Evolutionary conservation across 2,888 invertebrate genomes (phyloP), one percentile per base, ranked within the genome.

Genomic region (Morpho deidamia): DNA sequence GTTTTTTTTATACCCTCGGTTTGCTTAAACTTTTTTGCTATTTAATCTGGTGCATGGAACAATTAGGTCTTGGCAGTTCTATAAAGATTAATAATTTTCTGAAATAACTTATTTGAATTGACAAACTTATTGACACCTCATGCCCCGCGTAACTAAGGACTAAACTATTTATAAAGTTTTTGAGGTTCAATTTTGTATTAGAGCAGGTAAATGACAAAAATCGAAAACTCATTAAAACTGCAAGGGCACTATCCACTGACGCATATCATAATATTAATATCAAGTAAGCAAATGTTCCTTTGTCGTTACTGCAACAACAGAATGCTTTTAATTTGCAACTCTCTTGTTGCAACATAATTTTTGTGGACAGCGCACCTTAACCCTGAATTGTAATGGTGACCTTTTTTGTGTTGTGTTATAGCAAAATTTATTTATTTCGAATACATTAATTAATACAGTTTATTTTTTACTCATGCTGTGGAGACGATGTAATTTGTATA

Each of bases 391-490:
- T 79, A 85, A 84, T 85, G 76, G 87, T 88, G 88, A 81, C 87
- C 88, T 89, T 86, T 37, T 85, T 76, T 78, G 55, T 82, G 79
- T 83, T 61, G 78, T 69, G 70, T 71, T 66, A 65, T 73, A 72
- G 67, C 72, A 63, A 75, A 79, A 79, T 77, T 81, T 73, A 79
- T 77, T 79, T 78, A 79, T 79, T 72, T 63, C 60, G 66, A 65
- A 60, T 58, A 67, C 64, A 55, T 42, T 14, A 39, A 53, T 44
- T 39, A 35, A 35, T 44, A 34, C 32, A 34, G 23, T 43, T 58
- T 53, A 39, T 61, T 62, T 69, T 64, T 66, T 60, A 66, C 58
- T 48, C 59, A 68, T 54, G 64, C 58, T 62, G 64, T 52, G 62
- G 65, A 54, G 63, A 57, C 35, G 14, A 39, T 41, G 49, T 48